Evolutionary conservation across 2,888 invertebrate species (phyloP), one percentile per base, ranked within the genome.

Genomic region (Diaphora mendica): DNA sequence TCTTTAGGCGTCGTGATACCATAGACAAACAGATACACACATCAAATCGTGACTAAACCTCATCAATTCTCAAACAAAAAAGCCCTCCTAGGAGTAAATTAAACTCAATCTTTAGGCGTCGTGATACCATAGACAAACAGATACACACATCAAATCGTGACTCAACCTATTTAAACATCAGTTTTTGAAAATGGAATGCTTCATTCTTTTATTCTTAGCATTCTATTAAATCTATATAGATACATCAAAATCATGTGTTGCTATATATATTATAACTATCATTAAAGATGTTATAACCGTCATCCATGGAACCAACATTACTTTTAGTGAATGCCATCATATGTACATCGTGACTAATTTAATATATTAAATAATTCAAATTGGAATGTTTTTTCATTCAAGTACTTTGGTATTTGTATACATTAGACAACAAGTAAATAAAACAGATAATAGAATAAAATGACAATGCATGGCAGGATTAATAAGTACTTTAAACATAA

Each of bases 341-440:
- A 64, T 33, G 23, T 64, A 64, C 9, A 64, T 64, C 8, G 33
- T 13, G 15, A 64, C 35, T 64, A 35, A 64, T 35, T n/a, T n/a
- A n/a, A n/a, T n/a, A n/a, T n/a, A n/a, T 9, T 64, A 64, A 26
- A 35, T 64, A 35, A 64, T 23, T 35, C 13, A 17, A 9, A 64
- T 30, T 64, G 64, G 64, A 64, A 64, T 64, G 64, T 64, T 64
- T 35, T 64, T 64, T 64, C 17, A 64, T 64, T 20, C 9, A 64
- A 64, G 23, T 35, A 23, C 35, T 64, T 64, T 64, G 64, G 64
- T 64, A 35, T 64, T 64, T 48, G 20, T 64, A 9, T 64, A 23
- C n/a, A 26, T 15, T 26, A 0, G n/a, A n/a, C 59, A 8, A 59
- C n/a, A n/a, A 55, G 11, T 59, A 59, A 59, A 23, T 44, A 20